Percentiles rank a stretch among this genome's conserved stretches.
Conservation (phyloP, 2,797 vertebrate species). For the Chelonia mydas region DNA sequence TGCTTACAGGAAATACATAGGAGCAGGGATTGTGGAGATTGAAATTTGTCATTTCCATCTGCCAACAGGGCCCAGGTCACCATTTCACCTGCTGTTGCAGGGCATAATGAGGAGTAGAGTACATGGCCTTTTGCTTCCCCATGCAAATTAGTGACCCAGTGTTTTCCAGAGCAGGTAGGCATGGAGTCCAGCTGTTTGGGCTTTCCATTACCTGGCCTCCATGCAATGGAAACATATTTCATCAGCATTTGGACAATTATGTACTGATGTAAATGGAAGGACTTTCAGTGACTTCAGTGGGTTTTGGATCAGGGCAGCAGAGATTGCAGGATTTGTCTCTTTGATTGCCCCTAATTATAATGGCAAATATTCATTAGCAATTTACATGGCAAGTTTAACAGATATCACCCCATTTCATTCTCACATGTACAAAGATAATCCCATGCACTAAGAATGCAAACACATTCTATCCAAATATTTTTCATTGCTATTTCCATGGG, state of each 20-base stretch:
- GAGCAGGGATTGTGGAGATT: background rate
- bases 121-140: background rate
- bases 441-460: background rate
- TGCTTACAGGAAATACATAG: background rate
- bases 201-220: background rate
- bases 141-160: background rate
- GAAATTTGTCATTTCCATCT: background rate
- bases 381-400: background rate
- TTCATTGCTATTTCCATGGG: background rate
- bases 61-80: background rate
- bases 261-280: background rate
- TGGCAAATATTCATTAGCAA: background rate
- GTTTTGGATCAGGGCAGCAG: background rate
- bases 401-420: background rate
- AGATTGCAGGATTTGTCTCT: background rate
- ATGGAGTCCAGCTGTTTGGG: background rate
- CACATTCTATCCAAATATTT: background rate
- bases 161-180: background rate
- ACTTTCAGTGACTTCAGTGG: background rate
- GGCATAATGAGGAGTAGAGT: background rate
- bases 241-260: background rate
- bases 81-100: background rate
- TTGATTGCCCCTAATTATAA: background rate
- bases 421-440: background rate
- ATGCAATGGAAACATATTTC: background rate